Evolutionary conservation across 1,140 invertebrate species (phyloP).

Genomic region (Diorhabda elongata): DNA sequence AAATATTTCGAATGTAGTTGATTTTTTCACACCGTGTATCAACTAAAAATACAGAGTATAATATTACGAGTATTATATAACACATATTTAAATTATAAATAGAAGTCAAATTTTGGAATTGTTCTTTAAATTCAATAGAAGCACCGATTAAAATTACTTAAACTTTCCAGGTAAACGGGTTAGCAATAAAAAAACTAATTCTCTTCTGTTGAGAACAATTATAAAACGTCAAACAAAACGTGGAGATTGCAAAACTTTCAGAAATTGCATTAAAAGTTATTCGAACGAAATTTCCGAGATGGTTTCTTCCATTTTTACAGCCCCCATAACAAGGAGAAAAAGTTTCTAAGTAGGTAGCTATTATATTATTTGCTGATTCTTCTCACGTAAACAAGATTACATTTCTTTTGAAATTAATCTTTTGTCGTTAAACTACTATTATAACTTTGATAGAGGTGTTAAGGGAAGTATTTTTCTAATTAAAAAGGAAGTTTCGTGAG

Average conservation of each 20-base stretch:
- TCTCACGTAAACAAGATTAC: conserved; percentile 18
- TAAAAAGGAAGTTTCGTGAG: not conserved
- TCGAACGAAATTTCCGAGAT: conserved; percentile 6
- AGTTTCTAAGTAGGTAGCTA: conserved; percentile 12
- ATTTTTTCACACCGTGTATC: too few species aligned
- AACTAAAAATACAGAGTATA: too few species aligned
- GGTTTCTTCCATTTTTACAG: conserved; percentile 3
- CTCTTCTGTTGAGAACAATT: conserved; percentile 4
- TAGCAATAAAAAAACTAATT: conserved; percentile 2
- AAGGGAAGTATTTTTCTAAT: not conserved
- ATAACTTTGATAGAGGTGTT: conserved; percentile 10
- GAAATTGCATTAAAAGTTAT: conserved; percentile 16
- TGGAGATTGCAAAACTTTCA: conserved; percentile 4
- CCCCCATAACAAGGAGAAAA: conserved; percentile 3
- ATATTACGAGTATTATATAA: too few species aligned
- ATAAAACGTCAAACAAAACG: conserved; percentile 9
- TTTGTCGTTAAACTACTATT: conserved; percentile 13
- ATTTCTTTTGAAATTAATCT: conserved; percentile 17
- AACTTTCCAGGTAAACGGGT: conserved; percentile 6
- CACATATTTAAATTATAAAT: too few species aligned
- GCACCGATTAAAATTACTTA: not conserved
- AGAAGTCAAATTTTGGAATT: too few species aligned
- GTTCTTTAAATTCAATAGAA: not conserved
- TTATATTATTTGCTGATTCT: conserved; percentile 12
- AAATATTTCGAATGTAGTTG: too few species aligned